Evolutionary conservation across 2,797 vertebrate genomes (phyloP).

Genomic region (Perodicticus potto): DNA sequence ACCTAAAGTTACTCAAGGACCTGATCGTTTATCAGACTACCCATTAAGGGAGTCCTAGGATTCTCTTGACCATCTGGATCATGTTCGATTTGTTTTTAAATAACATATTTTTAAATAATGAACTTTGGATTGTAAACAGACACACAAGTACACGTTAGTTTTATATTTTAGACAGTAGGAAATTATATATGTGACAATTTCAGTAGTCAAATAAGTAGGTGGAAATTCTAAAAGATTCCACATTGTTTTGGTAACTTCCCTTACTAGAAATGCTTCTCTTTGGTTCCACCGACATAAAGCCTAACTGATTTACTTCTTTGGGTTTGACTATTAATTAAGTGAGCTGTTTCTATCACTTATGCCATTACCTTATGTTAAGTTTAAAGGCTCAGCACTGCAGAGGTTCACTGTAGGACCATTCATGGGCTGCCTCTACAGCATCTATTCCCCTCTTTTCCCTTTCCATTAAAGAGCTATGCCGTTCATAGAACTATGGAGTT

Average conservation of each 20-base stretch:
- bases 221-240: slow-evolving; percentile 16
- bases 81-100: slow-evolving; percentile 17
- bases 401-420: background rate
- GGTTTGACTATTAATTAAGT: background rate
- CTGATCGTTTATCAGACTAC: background rate
- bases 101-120: background rate
- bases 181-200: background rate
- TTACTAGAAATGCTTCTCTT: slow-evolving; percentile 13
- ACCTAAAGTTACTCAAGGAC: background rate
- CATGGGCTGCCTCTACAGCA: background rate
- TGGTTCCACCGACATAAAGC: background rate
- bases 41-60: background rate
- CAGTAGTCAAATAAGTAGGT: background rate
- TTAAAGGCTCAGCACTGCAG: background rate
- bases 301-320: background rate
- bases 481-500: background rate
- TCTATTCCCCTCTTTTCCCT: background rate
- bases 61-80: background rate
- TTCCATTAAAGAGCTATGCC: background rate
- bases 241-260: background rate
- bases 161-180: background rate
- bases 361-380: background rate
- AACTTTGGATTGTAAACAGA: background rate
- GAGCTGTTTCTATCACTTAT: background rate
- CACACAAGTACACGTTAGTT: background rate